A percentile compares a stretch with the other conserved stretches of the same genome.
phyloP scores from a whole-genome alignment of 1,140 invertebrate species.

The Lepidostoma basale region DNA sequence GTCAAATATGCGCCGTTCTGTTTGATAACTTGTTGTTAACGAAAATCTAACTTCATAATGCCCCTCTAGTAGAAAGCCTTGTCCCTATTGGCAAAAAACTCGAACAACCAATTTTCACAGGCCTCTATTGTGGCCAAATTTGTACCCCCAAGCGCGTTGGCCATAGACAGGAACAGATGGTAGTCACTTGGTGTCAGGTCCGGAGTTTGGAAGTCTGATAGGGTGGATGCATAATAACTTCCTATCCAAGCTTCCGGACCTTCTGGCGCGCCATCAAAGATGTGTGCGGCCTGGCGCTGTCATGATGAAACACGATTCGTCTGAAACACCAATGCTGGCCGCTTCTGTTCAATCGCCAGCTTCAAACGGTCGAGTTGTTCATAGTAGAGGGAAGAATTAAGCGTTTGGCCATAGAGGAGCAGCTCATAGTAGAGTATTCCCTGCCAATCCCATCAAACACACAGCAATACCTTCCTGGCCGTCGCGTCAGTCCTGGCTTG shows the following conservation, averaged over 20 bases:
- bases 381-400: slow-evolving; percentile 1
- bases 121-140: neutral
- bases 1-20: slow-evolving; percentile 4
- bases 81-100: slow-evolving; percentile 5
- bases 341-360: slow-evolving; percentile 6
- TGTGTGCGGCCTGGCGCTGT: slow-evolving; percentile 5
- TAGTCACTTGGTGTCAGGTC: too few species aligned
- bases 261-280: neutral
- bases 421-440: slow-evolving; percentile 9
- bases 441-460: slow-evolving; percentile 3
- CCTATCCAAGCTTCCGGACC: neutral
- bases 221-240: neutral
- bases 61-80: neutral
- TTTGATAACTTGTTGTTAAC: neutral
- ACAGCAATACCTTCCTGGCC: neutral
- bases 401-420: slow-evolving; percentile 1
- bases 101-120: slow-evolving; percentile 2
- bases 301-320: slow-evolving; percentile 10
- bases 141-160: neutral
- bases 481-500: too few species aligned
- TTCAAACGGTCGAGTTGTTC: slow-evolving; percentile 8
- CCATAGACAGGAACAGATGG: neutral
- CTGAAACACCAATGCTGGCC: slow-evolving; percentile 4
- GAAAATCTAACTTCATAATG: neutral
- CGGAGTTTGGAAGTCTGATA: too few species aligned